Evolutionary conservation across 2,888 invertebrate species (phyloP).

Genomic region (Cinara cedri): DNA sequence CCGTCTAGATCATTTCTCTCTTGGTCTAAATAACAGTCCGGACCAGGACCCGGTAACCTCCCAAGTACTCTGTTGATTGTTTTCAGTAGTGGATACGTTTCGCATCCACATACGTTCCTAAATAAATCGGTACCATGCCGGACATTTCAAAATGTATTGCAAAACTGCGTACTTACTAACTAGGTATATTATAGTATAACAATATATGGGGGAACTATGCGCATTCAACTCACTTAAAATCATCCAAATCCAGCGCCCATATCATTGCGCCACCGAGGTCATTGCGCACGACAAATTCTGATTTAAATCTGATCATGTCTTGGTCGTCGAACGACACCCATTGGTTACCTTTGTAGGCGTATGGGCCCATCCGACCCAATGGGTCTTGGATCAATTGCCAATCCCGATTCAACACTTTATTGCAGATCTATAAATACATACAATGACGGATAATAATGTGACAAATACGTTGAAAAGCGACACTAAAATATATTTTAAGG

Average conservation of each 20-base stretch:
- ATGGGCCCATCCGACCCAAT: conserved; percentile 84
- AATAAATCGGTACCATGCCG: background rate
- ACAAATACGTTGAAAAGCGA: background rate
- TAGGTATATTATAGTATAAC: background rate
- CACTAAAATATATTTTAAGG: no score
- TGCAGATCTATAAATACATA: conserved; percentile 72
- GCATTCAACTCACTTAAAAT: conserved; percentile 68
- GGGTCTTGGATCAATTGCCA: conserved; percentile 82
- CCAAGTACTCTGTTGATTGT: conserved; percentile 82
- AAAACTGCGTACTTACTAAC: no score
- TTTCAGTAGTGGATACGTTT: conserved; percentile 77
- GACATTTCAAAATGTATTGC: background rate
- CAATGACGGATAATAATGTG: background rate
- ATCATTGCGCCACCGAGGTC: conserved; percentile 86
- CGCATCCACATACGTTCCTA: conserved; percentile 78
- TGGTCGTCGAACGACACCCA: conserved; percentile 95
- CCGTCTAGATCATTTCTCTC: conserved; percentile 51
- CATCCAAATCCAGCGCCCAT: conserved; percentile 88
- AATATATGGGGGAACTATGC: background rate
- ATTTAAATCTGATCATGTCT: conserved; percentile 81
- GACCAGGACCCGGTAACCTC: conserved; percentile 71
- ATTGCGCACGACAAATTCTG: conserved; percentile 79
- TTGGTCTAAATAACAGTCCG: conserved; percentile 67
- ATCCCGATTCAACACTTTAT: conserved; percentile 74
- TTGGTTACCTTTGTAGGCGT: conserved; percentile 81